Percentiles rank a stretch among this genome's conserved stretches.
Conservation (phyloP, 2,797 vertebrate genomes). For the Rhinoraja longicauda region DNA sequence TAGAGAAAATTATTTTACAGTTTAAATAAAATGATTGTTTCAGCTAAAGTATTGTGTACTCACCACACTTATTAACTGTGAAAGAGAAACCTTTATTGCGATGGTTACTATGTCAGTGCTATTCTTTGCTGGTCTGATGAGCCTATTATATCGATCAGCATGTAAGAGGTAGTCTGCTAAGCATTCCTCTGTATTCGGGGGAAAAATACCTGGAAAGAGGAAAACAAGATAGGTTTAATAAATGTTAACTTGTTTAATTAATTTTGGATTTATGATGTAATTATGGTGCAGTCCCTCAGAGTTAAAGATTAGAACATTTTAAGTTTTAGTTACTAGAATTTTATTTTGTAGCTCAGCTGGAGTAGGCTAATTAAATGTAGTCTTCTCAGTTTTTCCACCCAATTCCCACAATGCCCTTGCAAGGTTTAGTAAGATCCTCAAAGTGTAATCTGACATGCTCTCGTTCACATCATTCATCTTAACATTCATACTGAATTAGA, state of each 20-base stretch:
- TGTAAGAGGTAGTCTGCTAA: slow-evolving; percentile 64
- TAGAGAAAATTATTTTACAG: no score
- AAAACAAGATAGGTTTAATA: background rate
- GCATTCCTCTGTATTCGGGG: slow-evolving; percentile 66
- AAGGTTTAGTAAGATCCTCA: background rate
- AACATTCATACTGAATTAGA: background rate
- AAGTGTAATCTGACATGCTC: background rate
- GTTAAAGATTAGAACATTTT: background rate
- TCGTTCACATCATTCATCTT: background rate
- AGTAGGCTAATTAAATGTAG: background rate
- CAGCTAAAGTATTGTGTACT: slow-evolving; percentile 43
- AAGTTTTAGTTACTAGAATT: background rate
- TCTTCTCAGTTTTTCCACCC: background rate
- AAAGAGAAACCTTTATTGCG: slow-evolving; percentile 67
- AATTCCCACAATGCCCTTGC: background rate
- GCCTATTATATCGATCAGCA: slow-evolving; percentile 68
- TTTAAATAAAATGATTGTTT: background rate
- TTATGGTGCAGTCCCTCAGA: background rate
- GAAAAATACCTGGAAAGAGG: slow-evolving; percentile 49
- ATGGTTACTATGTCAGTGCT: slow-evolving; percentile 70
- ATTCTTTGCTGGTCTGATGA: slow-evolving; percentile 67
- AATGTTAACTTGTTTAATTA: background rate
- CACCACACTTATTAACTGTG: slow-evolving; percentile 71
- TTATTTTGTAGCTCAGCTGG: background rate
- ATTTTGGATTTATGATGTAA: background rate